phyloP scores from a whole-genome alignment of 2,797 vertebrate species.

The Saxicola maurus region DNA sequence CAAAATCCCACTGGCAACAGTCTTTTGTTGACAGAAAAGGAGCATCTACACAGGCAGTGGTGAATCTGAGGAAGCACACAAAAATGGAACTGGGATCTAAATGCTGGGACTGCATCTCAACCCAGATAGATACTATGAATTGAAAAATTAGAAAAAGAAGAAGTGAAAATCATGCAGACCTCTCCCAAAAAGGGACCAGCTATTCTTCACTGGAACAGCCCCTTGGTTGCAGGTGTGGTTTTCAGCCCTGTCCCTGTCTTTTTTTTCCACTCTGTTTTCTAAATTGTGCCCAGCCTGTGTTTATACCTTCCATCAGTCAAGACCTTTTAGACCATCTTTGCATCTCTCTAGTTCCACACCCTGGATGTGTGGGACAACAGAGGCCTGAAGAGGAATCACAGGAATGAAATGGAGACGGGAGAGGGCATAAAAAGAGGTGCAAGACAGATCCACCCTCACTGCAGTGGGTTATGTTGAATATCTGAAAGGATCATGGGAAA shows the following conservation, averaged over 20 bases:
- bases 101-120: not conserved
- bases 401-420: not conserved
- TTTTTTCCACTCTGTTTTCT: not conserved
- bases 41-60: not conserved
- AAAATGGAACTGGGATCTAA: not conserved
- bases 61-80: not conserved
- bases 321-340: not conserved
- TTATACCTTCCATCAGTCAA: not conserved
- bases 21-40: not conserved
- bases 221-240: not conserved
- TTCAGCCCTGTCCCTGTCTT: not conserved
- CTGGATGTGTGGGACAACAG: fast-evolving
- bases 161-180: not conserved
- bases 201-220: not conserved
- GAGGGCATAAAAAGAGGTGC: not conserved
- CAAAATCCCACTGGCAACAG: not conserved
- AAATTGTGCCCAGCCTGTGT: fast-evolving
- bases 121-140: not conserved
- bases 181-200: not conserved
- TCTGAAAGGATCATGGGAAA: not conserved
- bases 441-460: not conserved
- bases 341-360: not conserved
- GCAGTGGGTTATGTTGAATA: not conserved
- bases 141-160: not conserved
- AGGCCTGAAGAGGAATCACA: not conserved